Evolutionary conservation across 92 coral and sea anemone species (phyloP), one percentile per base, ranked within the genome.

Genomic region (Umimayanthus kanabou): DNA sequence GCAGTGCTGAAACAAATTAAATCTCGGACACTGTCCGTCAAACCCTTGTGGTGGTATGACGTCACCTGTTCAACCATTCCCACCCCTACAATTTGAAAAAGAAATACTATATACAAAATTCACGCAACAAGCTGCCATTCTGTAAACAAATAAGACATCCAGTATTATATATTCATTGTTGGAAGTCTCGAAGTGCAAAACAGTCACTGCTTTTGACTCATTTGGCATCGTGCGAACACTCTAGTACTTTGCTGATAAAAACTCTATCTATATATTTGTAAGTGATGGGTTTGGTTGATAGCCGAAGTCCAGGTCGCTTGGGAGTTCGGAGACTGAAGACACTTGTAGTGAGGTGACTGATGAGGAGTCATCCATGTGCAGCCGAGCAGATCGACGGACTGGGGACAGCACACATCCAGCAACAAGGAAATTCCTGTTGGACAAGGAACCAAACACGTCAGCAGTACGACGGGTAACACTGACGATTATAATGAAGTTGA

Each of bases 341-440:
- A 83, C 87, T 70, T 83, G 87, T 67, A 83, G 87, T 6, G 87
- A 69, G 58, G 78, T 42, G 42, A 83, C 78, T 70, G 87, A 70
- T 47, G 87, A 67, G 23, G 78, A 70, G 78, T 83, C 87, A 55
- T 83, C 87, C 77, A 83, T 71, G 87, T 83, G 25, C 2, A 83
- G 66, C 78, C 87, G 77, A 70, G 87, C 87, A 67, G 87, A 83
- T 70, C 87, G 87, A 42, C 87, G 87, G 87, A 83, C 87, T 83
- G 87, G 87, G 29, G 87, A 83, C 5, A 83, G 77, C 16, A 83
- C 87, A 18, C 87, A 83, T 16, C 50, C 87, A 28, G 87, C 71
- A 30, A 78, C 87, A 83, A 83, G 87, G 66, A 45, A 47, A 58
- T 55, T 50, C 28, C 87, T 83, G 66, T 70, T 15, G 65, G 25